Evolutionary conservation across 2,113 vertebrate species (phyloP).

Genomic region (Hylia prasina): DNA sequence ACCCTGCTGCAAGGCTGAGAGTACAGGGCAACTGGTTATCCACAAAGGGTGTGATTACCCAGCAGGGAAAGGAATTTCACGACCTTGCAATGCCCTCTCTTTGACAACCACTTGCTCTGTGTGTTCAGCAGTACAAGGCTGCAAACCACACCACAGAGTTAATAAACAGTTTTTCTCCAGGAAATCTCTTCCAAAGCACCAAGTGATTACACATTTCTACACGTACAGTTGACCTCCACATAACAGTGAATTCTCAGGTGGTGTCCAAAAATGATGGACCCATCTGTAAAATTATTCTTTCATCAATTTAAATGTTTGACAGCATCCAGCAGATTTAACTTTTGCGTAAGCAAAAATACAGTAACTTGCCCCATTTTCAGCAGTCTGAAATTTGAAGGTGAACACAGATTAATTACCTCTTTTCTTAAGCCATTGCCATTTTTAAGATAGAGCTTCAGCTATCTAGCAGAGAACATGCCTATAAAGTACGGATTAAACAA

Average conservation of each 20-base stretch:
- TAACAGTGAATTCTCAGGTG: slow-evolving; percentile 27
- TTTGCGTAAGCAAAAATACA: background rate
- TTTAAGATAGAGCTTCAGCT: slow-evolving; percentile 40
- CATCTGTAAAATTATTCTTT: slow-evolving; percentile 5
- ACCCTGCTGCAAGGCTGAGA: background rate
- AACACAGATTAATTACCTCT: slow-evolving; percentile 57
- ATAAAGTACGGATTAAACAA: slow-evolving; percentile 35
- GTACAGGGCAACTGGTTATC: background rate
- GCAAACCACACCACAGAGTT: background rate
- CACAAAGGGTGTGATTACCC: background rate
- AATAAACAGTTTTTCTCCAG: slow-evolving; percentile 40
- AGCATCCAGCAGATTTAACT: slow-evolving; percentile 20
- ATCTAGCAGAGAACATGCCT: background rate
- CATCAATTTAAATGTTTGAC: slow-evolving; percentile 11
- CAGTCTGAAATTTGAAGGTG: slow-evolving; percentile 34
- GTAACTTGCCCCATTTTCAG: background rate
- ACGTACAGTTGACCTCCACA: background rate
- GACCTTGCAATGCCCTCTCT: background rate
- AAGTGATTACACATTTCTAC: background rate
- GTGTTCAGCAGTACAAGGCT: background rate
- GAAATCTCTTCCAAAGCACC: background rate
- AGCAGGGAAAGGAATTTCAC: background rate
- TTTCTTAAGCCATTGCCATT: slow-evolving; percentile 55
- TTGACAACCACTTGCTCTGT: background rate
- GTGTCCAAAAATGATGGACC: background rate